Base-by-base conservation (phyloP, 2,888 invertebrate species). In the Stictocephala bisonia region DNA sequence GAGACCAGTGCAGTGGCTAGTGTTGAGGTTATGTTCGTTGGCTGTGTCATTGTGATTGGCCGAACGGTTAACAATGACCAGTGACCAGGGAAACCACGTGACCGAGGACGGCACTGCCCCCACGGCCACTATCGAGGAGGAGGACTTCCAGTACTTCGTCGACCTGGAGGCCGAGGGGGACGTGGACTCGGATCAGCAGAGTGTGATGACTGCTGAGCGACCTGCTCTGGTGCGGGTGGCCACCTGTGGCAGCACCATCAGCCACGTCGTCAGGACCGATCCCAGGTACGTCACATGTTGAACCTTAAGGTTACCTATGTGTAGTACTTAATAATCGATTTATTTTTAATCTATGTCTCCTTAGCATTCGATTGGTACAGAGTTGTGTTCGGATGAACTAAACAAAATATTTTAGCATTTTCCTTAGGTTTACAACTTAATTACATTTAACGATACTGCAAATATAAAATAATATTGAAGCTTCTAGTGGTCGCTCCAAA, bases 101-200 rank as follows among this genome's bases (percentile, higher is more conserved):
- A 53, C 51, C 51, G 71, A 44, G 13, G 72, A 66, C 4, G 51
- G 18, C 41, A 60, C 60, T 18, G 68, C 68, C 50, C 71, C 60
- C 24, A 71, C 71, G 6, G 72, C 74, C 2, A 72, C 74, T 29
- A 71, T 71, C 20, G 50, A 70, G 64, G 71, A 72, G 29, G 64
- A 67, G 35, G 53, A 60, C 77, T 80, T 78, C 82, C 84, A 84
- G 79, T 72, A 56, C 68, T 72, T 58, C 35, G 72, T 68, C 58
- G 68, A 35, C 26, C 41, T 44, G 3, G 44, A 40, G 11, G 24
- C 15, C n/a, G 31, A 13, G 11, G 58, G 31, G 2, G 31, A 22
- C 0, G 66, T 20, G 48, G 72, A 72, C 29, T 26, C 26, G 11
- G 51, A 69, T 22, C 40, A 20, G 1, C 27, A 6, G 70, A 71